Conservation (phyloP, 1,140 invertebrate genomes). For the Drosophila sp. region DNA sequence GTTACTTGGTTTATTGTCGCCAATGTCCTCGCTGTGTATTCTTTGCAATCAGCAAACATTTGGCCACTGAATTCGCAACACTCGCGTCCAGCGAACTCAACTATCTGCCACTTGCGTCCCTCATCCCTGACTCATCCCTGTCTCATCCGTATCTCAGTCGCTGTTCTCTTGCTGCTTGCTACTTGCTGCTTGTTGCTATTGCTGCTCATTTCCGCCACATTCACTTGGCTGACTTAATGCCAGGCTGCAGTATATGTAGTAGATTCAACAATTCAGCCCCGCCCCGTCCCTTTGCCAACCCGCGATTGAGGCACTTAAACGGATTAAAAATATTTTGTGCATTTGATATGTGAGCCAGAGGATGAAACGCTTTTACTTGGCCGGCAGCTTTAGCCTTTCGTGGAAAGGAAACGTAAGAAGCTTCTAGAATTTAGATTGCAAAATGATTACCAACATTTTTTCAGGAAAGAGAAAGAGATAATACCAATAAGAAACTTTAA, state of each 20-base stretch:
- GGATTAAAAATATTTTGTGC: slow-evolving; percentile 83
- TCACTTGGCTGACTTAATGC: slow-evolving; percentile 80
- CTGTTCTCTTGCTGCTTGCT: slow-evolving; percentile 65
- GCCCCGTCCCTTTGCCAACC: not conserved
- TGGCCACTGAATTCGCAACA: slow-evolving; percentile 55
- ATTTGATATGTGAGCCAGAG: slow-evolving; percentile 74
- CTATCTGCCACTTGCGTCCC: slow-evolving; percentile 55
- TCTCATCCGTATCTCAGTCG: slow-evolving; percentile 50
- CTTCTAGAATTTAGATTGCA: slow-evolving; percentile 45
- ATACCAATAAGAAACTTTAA: slow-evolving; percentile 4
- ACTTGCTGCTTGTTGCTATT: slow-evolving; percentile 74
- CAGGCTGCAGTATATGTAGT: slow-evolving; percentile 40
- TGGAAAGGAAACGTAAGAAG: slow-evolving; percentile 4
- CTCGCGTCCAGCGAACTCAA: slow-evolving; percentile 58
- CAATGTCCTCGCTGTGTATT: slow-evolving; percentile 70
- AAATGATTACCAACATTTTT: slow-evolving; percentile 30
- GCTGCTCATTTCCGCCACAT: slow-evolving; percentile 81
- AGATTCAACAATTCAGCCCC: slow-evolving; percentile 18
- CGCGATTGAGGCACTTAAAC: slow-evolving; percentile 69
- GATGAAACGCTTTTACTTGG: slow-evolving; percentile 55
- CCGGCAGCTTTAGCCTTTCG: not conserved
- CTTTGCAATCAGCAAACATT: slow-evolving; percentile 82
- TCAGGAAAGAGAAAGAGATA: not conserved
- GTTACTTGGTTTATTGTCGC: slow-evolving; percentile 72
- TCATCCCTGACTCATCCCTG: not conserved